Evolutionary conservation across 2,797 vertebrate genomes (phyloP).

Genomic region (Eupleurogrammus muticus): DNA sequence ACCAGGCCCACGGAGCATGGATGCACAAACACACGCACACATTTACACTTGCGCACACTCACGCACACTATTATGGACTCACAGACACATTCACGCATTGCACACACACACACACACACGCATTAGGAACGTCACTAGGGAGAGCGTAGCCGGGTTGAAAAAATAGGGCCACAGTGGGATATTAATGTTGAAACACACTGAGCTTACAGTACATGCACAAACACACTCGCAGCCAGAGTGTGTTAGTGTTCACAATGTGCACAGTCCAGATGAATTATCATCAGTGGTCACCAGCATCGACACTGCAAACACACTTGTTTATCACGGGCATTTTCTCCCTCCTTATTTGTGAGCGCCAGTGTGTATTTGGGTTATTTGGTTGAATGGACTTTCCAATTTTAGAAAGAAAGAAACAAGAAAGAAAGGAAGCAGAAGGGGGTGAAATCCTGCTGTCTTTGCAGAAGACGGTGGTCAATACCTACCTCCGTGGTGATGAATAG

Average conservation of each 20-base stretch:
- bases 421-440: slow-evolving; percentile 4
- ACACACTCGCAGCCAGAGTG: slow-evolving; percentile 64
- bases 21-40: slow-evolving; percentile 14
- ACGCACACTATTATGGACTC: background rate
- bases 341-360: slow-evolving; percentile 5
- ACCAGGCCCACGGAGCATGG: slow-evolving; percentile 48
- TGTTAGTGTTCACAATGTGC: slow-evolving; percentile 70
- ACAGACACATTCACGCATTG: slow-evolving; percentile 9
- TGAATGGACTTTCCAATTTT: background rate
- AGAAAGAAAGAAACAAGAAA: slow-evolving; percentile 16
- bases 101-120: slow-evolving; percentile 14
- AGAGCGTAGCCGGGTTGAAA: slow-evolving; percentile 30
- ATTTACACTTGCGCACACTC: slow-evolving; percentile 10
- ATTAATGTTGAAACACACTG: slow-evolving; percentile 47
- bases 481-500: slow-evolving; percentile 62
- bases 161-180: slow-evolving; percentile 31
- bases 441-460: slow-evolving; percentile 17
- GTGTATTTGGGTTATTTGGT: slow-evolving; percentile 17
- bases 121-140: slow-evolving; percentile 22
- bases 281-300: slow-evolving; percentile 58
- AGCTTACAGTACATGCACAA: slow-evolving; percentile 54
- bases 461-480: slow-evolving; percentile 56
- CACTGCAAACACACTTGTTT: slow-evolving; percentile 47
- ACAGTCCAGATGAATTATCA: slow-evolving; percentile 69
- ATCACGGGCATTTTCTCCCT: slow-evolving; percentile 33